Evolutionary conservation across 2,113 vertebrate species (phyloP).

Genomic region (Eudorcas thomsonii): DNA sequence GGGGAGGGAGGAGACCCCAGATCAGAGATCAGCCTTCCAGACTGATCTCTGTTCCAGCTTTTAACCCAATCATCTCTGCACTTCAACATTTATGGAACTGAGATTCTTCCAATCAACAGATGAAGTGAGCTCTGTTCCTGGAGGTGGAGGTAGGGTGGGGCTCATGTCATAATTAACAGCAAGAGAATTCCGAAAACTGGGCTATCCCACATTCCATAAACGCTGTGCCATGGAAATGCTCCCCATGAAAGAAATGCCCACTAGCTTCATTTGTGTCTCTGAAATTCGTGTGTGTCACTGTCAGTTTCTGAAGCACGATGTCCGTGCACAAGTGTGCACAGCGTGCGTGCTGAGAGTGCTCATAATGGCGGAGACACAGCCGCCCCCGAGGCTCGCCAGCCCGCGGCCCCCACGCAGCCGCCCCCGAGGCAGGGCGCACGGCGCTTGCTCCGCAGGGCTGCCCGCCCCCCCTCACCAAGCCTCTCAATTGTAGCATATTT

Average conservation of each 20-base stretch:
- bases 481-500: fast-evolving
- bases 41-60: neutral
- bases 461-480: fast-evolving
- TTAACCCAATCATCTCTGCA: fast-evolving
- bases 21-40: neutral
- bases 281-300: fast-evolving
- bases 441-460: neutral
- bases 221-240: fast-evolving
- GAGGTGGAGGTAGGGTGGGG: neutral
- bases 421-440: fast-evolving
- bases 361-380: fast-evolving
- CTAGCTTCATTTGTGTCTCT: neutral
- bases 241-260: fast-evolving
- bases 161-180: fast-evolving
- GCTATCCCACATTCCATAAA: neutral
- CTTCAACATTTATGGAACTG: fast-evolving
- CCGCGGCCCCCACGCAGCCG: fast-evolving
- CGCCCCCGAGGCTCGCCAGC: fast-evolving
- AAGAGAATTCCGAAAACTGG: neutral
- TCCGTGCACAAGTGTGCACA: fast-evolving
- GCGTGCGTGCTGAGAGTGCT: no score
- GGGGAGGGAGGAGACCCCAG: no score
- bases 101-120: neutral
- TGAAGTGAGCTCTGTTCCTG: fast-evolving
- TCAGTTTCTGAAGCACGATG: neutral